Conservation (phyloP, 30 jellyfish, hydroid and myxozoan species). For the Catostylus mosaicus region DNA sequence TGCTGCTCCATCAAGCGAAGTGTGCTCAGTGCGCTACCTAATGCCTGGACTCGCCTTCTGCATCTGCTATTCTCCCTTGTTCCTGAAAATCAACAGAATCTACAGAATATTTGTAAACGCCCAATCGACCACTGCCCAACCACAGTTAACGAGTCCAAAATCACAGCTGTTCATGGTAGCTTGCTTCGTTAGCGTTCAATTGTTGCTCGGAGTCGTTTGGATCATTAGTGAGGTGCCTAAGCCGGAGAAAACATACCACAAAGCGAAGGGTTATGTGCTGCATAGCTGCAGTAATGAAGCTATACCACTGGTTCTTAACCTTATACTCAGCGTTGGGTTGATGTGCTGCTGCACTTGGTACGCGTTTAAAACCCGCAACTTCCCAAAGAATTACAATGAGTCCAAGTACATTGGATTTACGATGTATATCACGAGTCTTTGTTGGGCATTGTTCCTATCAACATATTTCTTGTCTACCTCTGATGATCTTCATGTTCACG, state of each 20-base stretch:
- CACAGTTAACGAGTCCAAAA: conserved; percentile 77
- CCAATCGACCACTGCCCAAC: conserved; percentile 62
- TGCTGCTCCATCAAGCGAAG: conserved; percentile 44
- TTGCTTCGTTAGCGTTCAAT: conserved; percentile 72
- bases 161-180: conserved; percentile 67
- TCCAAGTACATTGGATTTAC: conserved; percentile 91
- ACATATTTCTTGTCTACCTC: conserved; percentile 52
- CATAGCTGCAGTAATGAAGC: conserved; percentile 68
- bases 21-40: conserved; percentile 61
- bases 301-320: conserved; percentile 62
- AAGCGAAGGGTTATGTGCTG: conserved; percentile 21
- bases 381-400: conserved; percentile 95
- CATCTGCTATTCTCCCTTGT: conserved; percentile 84
- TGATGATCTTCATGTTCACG: conserved; percentile 15
- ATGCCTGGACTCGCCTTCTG: conserved; percentile 87
- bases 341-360: conserved; percentile 83
- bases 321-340: conserved; percentile 74
- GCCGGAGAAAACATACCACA: conserved; percentile 10
- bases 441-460: conserved; percentile 89
- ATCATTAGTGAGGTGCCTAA: conserved; percentile 49
- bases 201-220: conserved; percentile 78
- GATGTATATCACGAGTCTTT: conserved; percentile 79
- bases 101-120: conserved; percentile 84
- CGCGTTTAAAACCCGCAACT: conserved; percentile 89
- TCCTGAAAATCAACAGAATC: conserved; percentile 83